Conservation (phyloP, 2,888 invertebrate genomes). For the Azorinus chamasolen region DNA sequence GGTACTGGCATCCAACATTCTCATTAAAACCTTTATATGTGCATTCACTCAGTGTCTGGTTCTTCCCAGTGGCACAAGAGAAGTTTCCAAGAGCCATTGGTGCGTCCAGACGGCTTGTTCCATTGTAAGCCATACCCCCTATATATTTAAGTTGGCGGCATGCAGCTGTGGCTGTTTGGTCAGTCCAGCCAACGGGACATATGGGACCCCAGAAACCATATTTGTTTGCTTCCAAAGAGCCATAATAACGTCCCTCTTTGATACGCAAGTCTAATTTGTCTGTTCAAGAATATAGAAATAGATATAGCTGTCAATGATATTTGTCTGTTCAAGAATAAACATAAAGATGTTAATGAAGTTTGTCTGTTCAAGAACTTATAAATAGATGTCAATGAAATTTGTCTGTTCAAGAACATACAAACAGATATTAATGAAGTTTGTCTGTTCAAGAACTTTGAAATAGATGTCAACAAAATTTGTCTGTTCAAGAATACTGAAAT, state of each 20-base stretch:
- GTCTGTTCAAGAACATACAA: no score
- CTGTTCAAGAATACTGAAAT: no score
- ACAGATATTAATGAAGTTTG: no score
- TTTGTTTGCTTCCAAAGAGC: slow-evolving; percentile 90
- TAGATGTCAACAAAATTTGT: no score
- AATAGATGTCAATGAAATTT: no score
- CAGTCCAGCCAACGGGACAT: slow-evolving; percentile 76
- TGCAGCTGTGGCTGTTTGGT: slow-evolving; percentile 73
- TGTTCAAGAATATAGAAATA: slow-evolving; percentile 34
- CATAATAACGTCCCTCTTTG: slow-evolving; percentile 84
- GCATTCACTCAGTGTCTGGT: slow-evolving; percentile 67
- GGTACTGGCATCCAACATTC: slow-evolving; percentile 66
- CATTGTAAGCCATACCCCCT: slow-evolving; percentile 69
- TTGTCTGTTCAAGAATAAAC: no score
- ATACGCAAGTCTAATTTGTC: slow-evolving; percentile 62
- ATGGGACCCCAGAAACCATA: slow-evolving; percentile 91
- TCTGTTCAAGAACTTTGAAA: no score
- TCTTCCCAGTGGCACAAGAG: slow-evolving; percentile 68
- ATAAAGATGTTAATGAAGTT: no score
- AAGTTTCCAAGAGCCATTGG: slow-evolving; percentile 75
- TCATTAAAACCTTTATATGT: slow-evolving; percentile 66
- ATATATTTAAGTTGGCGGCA: slow-evolving; percentile 70
- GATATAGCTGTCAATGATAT: no score
- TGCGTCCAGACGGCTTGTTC: slow-evolving; percentile 51
- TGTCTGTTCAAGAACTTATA: no score